phyloP scores from a whole-genome alignment of 2,113 vertebrate genomes.

The Siphamia tubifer region DNA sequence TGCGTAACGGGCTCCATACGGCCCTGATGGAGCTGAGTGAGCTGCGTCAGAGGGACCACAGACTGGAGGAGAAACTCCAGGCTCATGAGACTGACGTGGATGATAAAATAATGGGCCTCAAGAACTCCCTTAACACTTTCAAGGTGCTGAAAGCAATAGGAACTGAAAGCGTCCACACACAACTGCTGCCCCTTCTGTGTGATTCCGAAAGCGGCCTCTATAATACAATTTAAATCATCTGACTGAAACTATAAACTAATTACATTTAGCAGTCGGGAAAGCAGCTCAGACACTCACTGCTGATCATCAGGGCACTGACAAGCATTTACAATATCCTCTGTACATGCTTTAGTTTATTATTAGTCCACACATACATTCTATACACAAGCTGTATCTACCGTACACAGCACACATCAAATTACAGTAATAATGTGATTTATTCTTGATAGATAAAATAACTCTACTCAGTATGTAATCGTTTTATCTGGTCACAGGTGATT shows the following conservation, averaged over 20 bases:
- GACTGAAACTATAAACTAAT: constrained; percentile 37
- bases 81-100: constrained; percentile 88
- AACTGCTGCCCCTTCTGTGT: constrained; percentile 8
- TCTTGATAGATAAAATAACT: too few relatives aligned
- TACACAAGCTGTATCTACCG: too few relatives aligned
- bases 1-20: constrained; percentile 88
- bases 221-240: constrained; percentile 48
- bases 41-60: constrained; percentile 87
- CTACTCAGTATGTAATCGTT: too few relatives aligned
- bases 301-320: neutral
- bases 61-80: constrained; percentile 89
- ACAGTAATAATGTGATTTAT: too few relatives aligned
- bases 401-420: too few relatives aligned
- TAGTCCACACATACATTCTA: too few relatives aligned
- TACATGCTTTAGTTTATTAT: too few relatives aligned
- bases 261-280: constrained; percentile 11
- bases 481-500: too few relatives aligned
- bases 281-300: neutral
- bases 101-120: constrained; percentile 92
- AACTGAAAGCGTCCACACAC: neutral
- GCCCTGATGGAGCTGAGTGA: constrained; percentile 86
- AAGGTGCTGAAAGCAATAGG: constrained; percentile 79
- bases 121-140: constrained; percentile 91
- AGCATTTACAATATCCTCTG: neutral
- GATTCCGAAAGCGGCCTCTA: neutral